Evolutionary conservation across 2,888 invertebrate genomes (phyloP), one percentile per base, ranked within the genome.

Genomic region (Lottia scabra): DNA sequence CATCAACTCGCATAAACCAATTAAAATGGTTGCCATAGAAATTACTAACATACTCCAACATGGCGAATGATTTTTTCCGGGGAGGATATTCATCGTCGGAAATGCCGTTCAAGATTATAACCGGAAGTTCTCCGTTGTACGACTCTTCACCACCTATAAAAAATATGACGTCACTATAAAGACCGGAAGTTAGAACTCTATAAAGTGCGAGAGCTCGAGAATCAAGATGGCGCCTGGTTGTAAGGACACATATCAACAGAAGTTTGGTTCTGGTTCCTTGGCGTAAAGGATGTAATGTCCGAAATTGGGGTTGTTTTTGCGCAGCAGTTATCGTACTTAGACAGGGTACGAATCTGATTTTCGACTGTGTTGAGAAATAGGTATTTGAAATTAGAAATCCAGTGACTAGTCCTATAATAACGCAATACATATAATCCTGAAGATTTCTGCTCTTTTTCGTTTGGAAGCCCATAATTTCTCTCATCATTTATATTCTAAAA

Each of bases 61-160:
- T 97, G 87, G 95, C 92, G 88, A 99, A 98, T 1, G 97, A 96
- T 89, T 99, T 99, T 91, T 96, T 97, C 90, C 98, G 98, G 0
- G 99, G 99, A 64, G 99, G 99, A 90, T 99, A 99, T 71, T 95
- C 93, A 89, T 98, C 98, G 89, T 98, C 97, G 12, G 98, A 97
- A 15, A 99, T 97, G 2, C 81, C 81, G 26, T 63, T 70, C 19
- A 93, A 93, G 16, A 79, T 76, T 2, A 86, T 76, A 78, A 99
- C 91, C 0, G 95, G 92, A 63, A 98, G 93, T 67, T 98, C 90
- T 0, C 97, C 97, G 19, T 93, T 91, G 26, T 93, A 91, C 0
- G 87, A 65, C 0, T 78, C 75, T 6, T 79, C 80, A 23, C 77
- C 80, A 16, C 83, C 80, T 78, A 96, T 95, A 90, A 96, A 98